These are phyloP conservation scores for Sula dactylatra DNA, from an alignment of 2,113 vertebrate genomes.

Conservation along the genomic window DNA sequence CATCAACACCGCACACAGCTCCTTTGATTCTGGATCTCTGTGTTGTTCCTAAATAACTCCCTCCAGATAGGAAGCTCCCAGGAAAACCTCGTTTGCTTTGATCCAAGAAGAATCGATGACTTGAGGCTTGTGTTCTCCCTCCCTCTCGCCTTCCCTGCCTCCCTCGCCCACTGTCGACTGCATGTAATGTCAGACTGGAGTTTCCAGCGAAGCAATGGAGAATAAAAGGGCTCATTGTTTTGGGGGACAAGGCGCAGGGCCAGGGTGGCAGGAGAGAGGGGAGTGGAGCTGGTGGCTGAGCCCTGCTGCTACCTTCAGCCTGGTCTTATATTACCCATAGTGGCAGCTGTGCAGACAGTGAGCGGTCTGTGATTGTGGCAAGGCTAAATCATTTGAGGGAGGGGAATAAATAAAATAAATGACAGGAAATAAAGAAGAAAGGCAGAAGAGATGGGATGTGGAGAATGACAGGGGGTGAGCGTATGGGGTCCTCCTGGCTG, in stretches of 20 bases:
- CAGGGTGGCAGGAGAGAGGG: neutral
- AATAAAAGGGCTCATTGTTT: conserved; percentile 38
- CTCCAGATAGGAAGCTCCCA: neutral
- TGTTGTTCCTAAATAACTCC: neutral
- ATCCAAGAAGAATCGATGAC: neutral
- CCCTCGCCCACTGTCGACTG: neutral
- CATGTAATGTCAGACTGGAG: neutral
- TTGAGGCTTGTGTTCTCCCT: neutral
- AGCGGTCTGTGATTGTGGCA: neutral
- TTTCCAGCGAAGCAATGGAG: neutral
- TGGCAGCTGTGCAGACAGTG: neutral
- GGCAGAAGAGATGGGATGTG: neutral
- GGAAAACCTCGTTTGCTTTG: neutral
- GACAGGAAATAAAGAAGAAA: neutral
- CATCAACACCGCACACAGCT: neutral
- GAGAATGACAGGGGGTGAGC: neutral
- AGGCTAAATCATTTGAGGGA: neutral
- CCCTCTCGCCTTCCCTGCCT: neutral
- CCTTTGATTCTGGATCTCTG: neutral
- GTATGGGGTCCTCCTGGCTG: neutral
- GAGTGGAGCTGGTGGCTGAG: neutral
- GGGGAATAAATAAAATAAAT: neutral
- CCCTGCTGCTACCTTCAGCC: neutral
- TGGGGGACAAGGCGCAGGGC: neutral
- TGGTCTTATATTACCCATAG: neutral